Base-by-base conservation (phyloP, 2,888 invertebrate genomes). In the Ormyrus thymus region DNA sequence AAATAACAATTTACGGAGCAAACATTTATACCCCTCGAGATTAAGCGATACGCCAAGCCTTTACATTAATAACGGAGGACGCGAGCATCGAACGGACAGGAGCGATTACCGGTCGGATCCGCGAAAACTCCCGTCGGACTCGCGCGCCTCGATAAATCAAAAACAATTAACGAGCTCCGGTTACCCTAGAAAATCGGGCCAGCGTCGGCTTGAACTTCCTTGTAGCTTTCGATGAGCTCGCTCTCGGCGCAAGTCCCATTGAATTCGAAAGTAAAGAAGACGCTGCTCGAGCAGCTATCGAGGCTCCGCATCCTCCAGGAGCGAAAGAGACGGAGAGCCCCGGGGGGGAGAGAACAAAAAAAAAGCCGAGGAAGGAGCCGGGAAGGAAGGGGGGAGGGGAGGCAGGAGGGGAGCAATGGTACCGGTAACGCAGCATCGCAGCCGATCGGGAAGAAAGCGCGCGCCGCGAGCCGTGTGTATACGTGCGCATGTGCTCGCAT, bases 241-340 rank as follows among this genome's bases (percentile, higher is more conserved):
- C 58, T 58, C 58, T 4, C 15, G 50, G 15, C 13, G 58, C 71
- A 76, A 68, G 70, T 74, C 43, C 73, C 65, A 74, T 72, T 70
- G 75, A 75, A 75, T 81, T 77, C 64, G 80, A 81, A 81, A 81
- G 80, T 81, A 73, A 72, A 68, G 68, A 75, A 68, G 55, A 13
- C 10, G 61, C 29, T 29, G 51, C 9, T 59, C 58, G 64, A 29
- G 65, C 45, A 43, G 50, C 66, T 58, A 58, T 66, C 59, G 66
- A n/a, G 53, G 46, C 45, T 8, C n/a, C 46, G n/a, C n/a, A n/a
- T n/a, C n/a, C n/a, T n/a, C n/a, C n/a, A n/a, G 1, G 11, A 61
- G 56, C 82, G 83, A 82, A 82, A 78, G 75, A 73, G 78, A 80
- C 79, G 76, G 78, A 75, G 56, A 56, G 55, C 51, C 29, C 1